Percentiles rank a stretch among this genome's conserved stretches.
phyloP scores from a whole-genome alignment of 2,888 invertebrate species.

The Tryphoninae sp. region DNA sequence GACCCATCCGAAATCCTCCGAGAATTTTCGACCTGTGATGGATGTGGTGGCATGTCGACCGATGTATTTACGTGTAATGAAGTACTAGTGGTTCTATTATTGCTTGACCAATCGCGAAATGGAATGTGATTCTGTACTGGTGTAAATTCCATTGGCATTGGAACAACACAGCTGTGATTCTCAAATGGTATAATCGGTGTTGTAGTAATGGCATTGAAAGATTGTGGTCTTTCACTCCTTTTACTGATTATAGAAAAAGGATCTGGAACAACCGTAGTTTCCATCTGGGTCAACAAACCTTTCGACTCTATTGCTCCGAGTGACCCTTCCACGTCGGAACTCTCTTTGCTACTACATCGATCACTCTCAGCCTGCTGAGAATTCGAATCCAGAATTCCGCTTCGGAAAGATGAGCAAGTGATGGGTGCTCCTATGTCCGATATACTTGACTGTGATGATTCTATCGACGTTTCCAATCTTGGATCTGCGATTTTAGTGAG shows the following conservation, averaged over 20 bases:
- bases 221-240: not conserved
- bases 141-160: constrained; percentile 58
- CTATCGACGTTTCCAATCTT: constrained; percentile 31
- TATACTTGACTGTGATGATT: constrained; percentile 36
- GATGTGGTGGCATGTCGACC: constrained; percentile 38
- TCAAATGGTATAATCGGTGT: not conserved
- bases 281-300: constrained; percentile 57
- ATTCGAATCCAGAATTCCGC: constrained; percentile 43
- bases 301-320: constrained; percentile 12
- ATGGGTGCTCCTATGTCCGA: constrained; percentile 65
- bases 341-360: not conserved
- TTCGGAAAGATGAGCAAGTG: constrained; percentile 73
- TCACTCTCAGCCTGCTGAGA: constrained; percentile 34
- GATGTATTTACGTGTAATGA: constrained; percentile 76
- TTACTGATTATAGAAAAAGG: not conserved
- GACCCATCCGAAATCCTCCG: not conserved
- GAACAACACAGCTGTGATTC: constrained; percentile 1
- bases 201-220: not conserved
- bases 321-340: constrained; percentile 21
- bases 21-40: constrained; percentile 6
- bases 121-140: constrained; percentile 55
- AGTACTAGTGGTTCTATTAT: constrained; percentile 58
- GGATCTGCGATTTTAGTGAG: constrained; percentile 42
- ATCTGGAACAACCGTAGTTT: constrained; percentile 61
- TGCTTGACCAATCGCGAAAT: not conserved